phyloP scores from a whole-genome alignment of 2,888 invertebrate genomes.

The Ormyrus nitidulus region DNA sequence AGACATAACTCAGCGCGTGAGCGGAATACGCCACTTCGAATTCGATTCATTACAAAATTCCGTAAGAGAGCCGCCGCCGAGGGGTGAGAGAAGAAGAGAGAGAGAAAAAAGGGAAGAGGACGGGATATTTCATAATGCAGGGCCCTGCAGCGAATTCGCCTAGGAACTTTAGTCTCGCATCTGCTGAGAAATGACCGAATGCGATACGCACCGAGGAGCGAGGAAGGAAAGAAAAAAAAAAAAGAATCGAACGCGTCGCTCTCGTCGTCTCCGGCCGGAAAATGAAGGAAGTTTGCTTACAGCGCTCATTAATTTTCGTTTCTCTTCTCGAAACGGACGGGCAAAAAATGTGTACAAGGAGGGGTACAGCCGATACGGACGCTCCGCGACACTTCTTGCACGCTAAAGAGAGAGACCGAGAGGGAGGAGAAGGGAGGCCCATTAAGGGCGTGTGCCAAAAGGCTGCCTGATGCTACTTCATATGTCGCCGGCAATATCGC shows the following conservation, averaged over 20 bases:
- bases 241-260: too few relatives aligned
- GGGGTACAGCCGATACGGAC: too few relatives aligned
- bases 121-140: conserved; percentile 28
- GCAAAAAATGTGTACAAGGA: too few relatives aligned
- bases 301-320: too few relatives aligned
- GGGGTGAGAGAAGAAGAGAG: not conserved
- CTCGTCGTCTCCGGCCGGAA: too few relatives aligned
- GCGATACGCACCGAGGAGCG: not conserved
- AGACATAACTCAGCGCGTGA: conserved; percentile 54
- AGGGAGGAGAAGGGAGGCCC: conserved; percentile 48
- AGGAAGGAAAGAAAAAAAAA: too few relatives aligned
- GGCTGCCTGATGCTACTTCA: conserved; percentile 65
- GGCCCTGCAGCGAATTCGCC: not conserved
- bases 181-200: too few relatives aligned
- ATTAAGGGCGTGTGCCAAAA: conserved; percentile 9
- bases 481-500: conserved; percentile 70
- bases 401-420: not conserved
- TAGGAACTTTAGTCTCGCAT: too few relatives aligned
- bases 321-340: too few relatives aligned
- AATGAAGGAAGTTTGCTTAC: too few relatives aligned
- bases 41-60: conserved; percentile 54
- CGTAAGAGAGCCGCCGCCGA: conserved; percentile 25
- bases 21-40: conserved; percentile 52
- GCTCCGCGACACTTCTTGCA: too few relatives aligned
- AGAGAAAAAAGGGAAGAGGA: not conserved